Conservation (phyloP, 2,797 vertebrate species). For the Oryzias dopingdopingensis region DNA sequence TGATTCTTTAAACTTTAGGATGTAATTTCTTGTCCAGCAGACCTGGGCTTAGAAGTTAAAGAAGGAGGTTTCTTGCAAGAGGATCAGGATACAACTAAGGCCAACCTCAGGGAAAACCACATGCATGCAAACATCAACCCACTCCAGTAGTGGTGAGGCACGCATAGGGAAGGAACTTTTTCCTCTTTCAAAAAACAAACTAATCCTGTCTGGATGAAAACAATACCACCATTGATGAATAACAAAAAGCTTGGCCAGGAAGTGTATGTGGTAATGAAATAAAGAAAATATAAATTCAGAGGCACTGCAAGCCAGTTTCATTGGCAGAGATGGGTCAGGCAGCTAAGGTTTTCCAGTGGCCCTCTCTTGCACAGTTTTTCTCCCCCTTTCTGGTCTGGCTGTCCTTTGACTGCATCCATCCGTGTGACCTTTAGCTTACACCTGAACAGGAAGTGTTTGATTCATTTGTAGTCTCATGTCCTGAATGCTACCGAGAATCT, state of each 20-base stretch:
- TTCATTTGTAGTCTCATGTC: constrained; percentile 99
- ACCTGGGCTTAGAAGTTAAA: constrained; percentile 36
- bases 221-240: constrained; percentile 33
- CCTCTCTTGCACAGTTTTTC: constrained; percentile 74
- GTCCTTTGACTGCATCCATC: constrained; percentile 61
- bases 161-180: constrained; percentile 48
- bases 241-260: constrained; percentile 50
- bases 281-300: constrained; percentile 72
- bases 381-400: constrained; percentile 62
- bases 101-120: constrained; percentile 67
- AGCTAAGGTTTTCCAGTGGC: constrained; percentile 78
- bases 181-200: constrained; percentile 70
- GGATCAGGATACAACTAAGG: constrained; percentile 50
- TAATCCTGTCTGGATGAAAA: constrained; percentile 60
- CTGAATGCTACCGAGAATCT: constrained; percentile 98
- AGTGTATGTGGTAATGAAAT: constrained; percentile 60
- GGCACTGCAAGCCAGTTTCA: constrained; percentile 85
- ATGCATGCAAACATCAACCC: constrained; percentile 74
- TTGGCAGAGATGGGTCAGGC: constrained; percentile 81
- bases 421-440: constrained; percentile 79
- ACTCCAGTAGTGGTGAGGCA: constrained; percentile 60
- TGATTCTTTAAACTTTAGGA: constrained; percentile 38
- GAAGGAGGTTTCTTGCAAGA: constrained; percentile 36
- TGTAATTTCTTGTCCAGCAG: constrained; percentile 39
- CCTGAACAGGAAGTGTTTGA: constrained; percentile 97